These are phyloP conservation scores for Aptenodytes forsteri DNA, from an alignment of 2,113 vertebrate species.

Conservation along the genomic window DNA sequence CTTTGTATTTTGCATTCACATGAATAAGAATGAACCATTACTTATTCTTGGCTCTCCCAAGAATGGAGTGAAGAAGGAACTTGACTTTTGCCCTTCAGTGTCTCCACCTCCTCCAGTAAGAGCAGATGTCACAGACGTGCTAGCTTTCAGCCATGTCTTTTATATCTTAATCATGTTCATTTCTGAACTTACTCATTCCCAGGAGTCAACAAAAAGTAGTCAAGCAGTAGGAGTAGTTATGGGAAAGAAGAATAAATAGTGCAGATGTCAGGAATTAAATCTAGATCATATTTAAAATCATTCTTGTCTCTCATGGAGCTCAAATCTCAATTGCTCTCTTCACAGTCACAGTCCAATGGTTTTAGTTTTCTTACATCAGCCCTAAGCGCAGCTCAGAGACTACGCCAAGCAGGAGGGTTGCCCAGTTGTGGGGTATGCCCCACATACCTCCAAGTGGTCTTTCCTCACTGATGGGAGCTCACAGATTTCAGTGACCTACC, in stretches of 20 bases:
- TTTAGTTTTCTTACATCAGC: background rate
- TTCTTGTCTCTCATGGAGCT: background rate
- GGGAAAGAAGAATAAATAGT: constrained; percentile 28
- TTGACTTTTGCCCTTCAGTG: background rate
- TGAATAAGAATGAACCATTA: background rate
- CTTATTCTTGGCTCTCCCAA: background rate
- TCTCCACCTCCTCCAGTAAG: background rate
- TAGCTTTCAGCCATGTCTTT: background rate
- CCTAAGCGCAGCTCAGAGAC: background rate
- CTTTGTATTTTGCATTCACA: background rate
- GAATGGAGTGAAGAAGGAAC: background rate
- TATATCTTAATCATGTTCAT: constrained; percentile 8
- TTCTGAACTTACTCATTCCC: constrained; percentile 7
- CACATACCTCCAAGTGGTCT: background rate
- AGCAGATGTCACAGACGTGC: constrained; percentile 18
- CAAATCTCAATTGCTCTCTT: background rate
- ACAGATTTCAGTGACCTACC: background rate
- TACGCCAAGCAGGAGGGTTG: background rate
- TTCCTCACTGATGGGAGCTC: background rate
- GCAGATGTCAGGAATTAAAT: constrained; percentile 27
- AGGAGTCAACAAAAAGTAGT: constrained; percentile 1
- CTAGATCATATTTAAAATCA: background rate
- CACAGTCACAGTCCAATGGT: background rate
- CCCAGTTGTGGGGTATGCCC: background rate
- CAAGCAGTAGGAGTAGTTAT: background rate